Base-by-base conservation (phyloP, 2,888 invertebrate genomes). In the Dione juno region DNA sequence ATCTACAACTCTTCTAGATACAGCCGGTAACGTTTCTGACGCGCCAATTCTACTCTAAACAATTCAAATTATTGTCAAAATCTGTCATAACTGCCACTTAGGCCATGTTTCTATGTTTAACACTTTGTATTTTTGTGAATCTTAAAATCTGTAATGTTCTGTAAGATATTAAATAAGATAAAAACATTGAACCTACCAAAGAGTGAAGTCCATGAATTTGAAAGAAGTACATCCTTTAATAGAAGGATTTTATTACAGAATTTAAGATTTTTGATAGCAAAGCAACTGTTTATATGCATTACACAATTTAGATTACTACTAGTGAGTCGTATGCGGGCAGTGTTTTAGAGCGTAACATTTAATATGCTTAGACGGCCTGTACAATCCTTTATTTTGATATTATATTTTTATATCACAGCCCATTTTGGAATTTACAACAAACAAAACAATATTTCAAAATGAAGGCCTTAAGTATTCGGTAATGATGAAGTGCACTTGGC, bases 381-480 rank as follows among this genome's bases (percentile, higher is more conserved):
- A 95, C 95, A 95, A 93, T 94, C 94, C 89, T 94, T 94, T 89
- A 94, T 94, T 94, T 94, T 94, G 94, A 94, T 88, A 89, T 94
- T 88, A 88, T 89, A 88, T 79, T 85, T 87, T 89, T 94, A 94
- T 95, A 95, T 96, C 96, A 96, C 96, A 96, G 96, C 96, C 96
- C 95, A 94, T 95, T 74, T 95, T 95, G 95, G 95, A 96, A 95
- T 95, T 95, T 95, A 92, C 89, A 92, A 92, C 91, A 91, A 87
- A 91, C 90, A 89, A 88, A 91, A 89, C 86, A 88, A 85, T 89
- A 87, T 90, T 89, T 88, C 79, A 87, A 84, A 91, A 89, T 85
- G 85, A 90, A 90, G 90, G 88, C 89, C 85, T 74, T 88, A 88
- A 86, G 84, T 88, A 84, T 83, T 80, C 85, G 84, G 86, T 87